Evolutionary conservation across 2,113 vertebrate genomes (phyloP).

Genomic region (Origma solitaria): DNA sequence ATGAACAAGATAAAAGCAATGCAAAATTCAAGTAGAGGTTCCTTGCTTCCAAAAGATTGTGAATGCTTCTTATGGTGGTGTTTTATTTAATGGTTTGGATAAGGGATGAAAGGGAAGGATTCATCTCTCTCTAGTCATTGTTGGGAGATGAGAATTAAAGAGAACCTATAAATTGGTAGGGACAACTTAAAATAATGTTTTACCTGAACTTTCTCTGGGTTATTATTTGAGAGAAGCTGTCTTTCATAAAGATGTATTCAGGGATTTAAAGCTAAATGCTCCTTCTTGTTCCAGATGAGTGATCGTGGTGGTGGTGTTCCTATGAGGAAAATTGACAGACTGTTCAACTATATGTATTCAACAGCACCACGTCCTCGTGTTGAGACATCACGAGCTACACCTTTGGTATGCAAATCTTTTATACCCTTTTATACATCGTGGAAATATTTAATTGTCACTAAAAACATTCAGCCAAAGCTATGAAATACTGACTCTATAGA

Average conservation of each 20-base stretch:
- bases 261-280: not conserved
- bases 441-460: not conserved
- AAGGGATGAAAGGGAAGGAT: not conserved
- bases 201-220: not conserved
- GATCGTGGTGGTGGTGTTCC: slow-evolving; percentile 95
- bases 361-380: slow-evolving; percentile 88
- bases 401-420: slow-evolving; percentile 79
- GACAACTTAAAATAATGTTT: not conserved
- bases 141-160: not conserved
- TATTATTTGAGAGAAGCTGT: not conserved
- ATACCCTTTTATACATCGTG: too few relatives aligned
- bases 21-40: not conserved
- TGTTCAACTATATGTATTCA: slow-evolving; percentile 97
- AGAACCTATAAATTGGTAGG: not conserved
- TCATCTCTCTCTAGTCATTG: not conserved
- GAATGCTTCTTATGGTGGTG: not conserved
- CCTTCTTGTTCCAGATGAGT: slow-evolving; percentile 78
- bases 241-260: not conserved
- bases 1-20: not conserved
- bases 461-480: not conserved
- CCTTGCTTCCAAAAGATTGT: not conserved
- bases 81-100: not conserved
- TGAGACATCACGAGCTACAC: slow-evolving; percentile 82
- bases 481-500: not conserved
- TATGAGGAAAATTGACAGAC: slow-evolving; percentile 90